A percentile compares a stretch with the other conserved stretches of the same genome.
Evolutionary conservation across 1,140 invertebrate genomes (phyloP).

Genomic region (Spodoptera litura): DNA sequence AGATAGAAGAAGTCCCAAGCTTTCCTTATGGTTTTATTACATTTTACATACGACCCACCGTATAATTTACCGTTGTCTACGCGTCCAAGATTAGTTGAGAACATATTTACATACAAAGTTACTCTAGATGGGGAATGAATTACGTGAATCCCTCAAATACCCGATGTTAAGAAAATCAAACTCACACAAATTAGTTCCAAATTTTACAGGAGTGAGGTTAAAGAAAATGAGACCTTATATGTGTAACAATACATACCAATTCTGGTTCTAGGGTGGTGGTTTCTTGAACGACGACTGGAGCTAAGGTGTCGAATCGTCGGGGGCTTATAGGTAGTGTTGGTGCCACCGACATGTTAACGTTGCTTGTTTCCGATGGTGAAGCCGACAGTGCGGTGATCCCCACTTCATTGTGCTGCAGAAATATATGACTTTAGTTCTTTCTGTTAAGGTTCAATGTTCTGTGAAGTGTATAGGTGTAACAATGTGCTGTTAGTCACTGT

Average conservation of each 20-base stretch:
- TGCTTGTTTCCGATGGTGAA: constrained; percentile 68
- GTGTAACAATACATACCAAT: constrained; percentile 59
- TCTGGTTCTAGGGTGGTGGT: constrained; percentile 74
- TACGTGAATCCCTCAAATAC: constrained; percentile 32
- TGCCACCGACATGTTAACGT: constrained; percentile 60
- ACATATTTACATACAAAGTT: constrained; percentile 71
- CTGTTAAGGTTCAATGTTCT: neutral
- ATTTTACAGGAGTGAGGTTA: constrained; percentile 51
- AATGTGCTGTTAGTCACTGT: constrained; percentile 43
- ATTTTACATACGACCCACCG: neutral
- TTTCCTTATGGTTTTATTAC: neutral
- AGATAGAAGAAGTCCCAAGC: constrained; percentile 6
- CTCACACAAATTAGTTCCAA: constrained; percentile 57
- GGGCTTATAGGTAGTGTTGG: constrained; percentile 51
- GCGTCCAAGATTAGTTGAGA: constrained; percentile 65
- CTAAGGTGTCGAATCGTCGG: constrained; percentile 56
- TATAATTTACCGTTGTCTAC: constrained; percentile 59
- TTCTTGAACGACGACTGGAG: constrained; percentile 62
- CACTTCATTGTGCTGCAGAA: constrained; percentile 69
- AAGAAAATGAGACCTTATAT: constrained; percentile 18
- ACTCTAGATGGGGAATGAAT: constrained; percentile 48
- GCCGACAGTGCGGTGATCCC: constrained; percentile 75
- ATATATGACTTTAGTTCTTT: constrained; percentile 13
- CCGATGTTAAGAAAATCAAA: constrained; percentile 48
- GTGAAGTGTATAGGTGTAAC: constrained; percentile 27